Evolutionary conservation across 2,113 vertebrate genomes (phyloP).

Genomic region (Psettodes erumei): DNA sequence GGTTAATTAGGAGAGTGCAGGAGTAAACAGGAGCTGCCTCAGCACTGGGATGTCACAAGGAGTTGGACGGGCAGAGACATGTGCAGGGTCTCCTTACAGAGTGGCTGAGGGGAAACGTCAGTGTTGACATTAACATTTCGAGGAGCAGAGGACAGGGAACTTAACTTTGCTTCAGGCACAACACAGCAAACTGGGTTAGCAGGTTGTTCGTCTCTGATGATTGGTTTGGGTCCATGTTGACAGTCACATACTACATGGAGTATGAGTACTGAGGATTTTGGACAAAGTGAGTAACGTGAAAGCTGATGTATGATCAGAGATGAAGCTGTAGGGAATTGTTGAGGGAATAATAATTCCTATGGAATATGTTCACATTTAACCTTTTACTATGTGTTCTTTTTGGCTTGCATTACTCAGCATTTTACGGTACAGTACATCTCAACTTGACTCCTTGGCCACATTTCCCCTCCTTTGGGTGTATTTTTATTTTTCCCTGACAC

Average conservation of each 20-base stretch:
- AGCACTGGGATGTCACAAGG: slow-evolving; percentile 21
- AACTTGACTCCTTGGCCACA: neutral
- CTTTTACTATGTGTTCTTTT: neutral
- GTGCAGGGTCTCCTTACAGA: slow-evolving; percentile 4
- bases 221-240: neutral
- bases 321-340: neutral
- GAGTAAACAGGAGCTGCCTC: slow-evolving; percentile 51
- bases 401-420: neutral
- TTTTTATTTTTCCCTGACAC: slow-evolving; percentile 11
- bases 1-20: slow-evolving; percentile 57
- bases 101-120: slow-evolving; percentile 33
- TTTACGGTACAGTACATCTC: too few relatives aligned
- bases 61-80: slow-evolving; percentile 7
- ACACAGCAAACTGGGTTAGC: slow-evolving; percentile 7
- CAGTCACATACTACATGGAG: neutral
- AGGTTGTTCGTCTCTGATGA: slow-evolving; percentile 32
- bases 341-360: neutral
- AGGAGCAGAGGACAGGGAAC: neutral
- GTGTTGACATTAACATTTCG: slow-evolving; percentile 37
- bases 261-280: neutral
- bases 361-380: neutral
- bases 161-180: slow-evolving; percentile 5
- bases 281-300: neutral
- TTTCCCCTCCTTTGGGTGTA: neutral
- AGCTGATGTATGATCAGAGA: neutral